phyloP scores from a whole-genome alignment of 1,140 invertebrate species.

The Penaeus vannamei region DNA sequence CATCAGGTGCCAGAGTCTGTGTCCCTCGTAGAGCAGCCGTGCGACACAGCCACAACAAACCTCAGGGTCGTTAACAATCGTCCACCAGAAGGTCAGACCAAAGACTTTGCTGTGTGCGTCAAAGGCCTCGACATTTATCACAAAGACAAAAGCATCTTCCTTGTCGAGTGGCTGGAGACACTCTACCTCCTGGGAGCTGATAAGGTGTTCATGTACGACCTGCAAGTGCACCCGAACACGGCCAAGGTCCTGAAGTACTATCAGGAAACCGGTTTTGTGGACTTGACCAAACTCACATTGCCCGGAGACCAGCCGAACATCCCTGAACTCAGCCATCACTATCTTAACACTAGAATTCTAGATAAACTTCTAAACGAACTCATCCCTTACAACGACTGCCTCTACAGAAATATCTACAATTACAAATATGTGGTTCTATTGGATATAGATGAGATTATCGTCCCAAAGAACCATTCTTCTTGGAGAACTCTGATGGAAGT shows the following conservation, averaged over 20 bases:
- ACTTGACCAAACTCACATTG: conserved; percentile 88
- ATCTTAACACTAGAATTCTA: too few relatives aligned
- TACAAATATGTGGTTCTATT: conserved; percentile 74
- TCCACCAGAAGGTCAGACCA: conserved; percentile 76
- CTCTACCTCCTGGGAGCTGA: conserved; percentile 88
- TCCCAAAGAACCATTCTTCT: conserved; percentile 76
- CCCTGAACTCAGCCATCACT: conserved; percentile 78
- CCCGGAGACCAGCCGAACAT: conserved; percentile 93
- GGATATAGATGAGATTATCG: conserved; percentile 95
- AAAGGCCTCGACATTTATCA: conserved; percentile 93
- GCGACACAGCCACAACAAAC: conserved; percentile 89
- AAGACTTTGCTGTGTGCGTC: conserved; percentile 93
- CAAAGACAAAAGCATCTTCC: conserved; percentile 88
- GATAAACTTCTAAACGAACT: conserved; percentile 94
- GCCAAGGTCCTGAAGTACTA: conserved; percentile 90
- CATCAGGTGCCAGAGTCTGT: conserved; percentile 84
- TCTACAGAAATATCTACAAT: conserved; percentile 92
- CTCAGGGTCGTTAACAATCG: conserved; percentile 86
- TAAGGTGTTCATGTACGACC: conserved; percentile 93
- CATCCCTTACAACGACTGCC: conserved; percentile 96
- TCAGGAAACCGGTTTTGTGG: conserved; percentile 81
- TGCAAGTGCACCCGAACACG: conserved; percentile 92
- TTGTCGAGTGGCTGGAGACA: conserved; percentile 95
- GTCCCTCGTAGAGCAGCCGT: conserved; percentile 87
- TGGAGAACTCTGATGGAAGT: conserved; percentile 86